phyloP scores from a whole-genome alignment of 1,140 invertebrate genomes.

The Ips typographus region DNA sequence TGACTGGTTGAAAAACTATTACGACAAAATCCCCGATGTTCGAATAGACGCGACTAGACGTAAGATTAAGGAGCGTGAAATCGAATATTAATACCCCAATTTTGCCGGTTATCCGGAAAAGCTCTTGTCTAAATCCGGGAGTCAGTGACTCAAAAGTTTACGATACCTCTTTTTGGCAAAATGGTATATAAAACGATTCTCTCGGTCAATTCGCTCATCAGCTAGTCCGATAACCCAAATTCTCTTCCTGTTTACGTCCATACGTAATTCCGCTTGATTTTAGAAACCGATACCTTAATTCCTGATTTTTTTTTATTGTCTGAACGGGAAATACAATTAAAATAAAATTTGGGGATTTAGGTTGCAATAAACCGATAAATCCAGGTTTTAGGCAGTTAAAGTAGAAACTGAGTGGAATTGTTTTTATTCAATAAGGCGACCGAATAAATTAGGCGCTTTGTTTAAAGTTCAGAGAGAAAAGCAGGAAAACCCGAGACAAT shows the following conservation, averaged over 20 bases:
- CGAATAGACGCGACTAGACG: not conserved
- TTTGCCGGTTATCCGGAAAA: constrained; percentile 7
- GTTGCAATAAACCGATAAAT: constrained; percentile 34
- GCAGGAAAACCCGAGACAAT: constrained; percentile 25
- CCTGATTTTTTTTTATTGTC: no score
- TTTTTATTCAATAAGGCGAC: constrained; percentile 30
- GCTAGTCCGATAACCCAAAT: constrained; percentile 22
- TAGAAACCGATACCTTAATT: no score
- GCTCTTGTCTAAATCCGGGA: constrained; percentile 9
- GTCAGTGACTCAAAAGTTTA: constrained; percentile 25
- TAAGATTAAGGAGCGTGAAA: constrained; percentile 17
- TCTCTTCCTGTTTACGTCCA: constrained; percentile 18
- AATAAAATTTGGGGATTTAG: constrained; percentile 6
- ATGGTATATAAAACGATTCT: constrained; percentile 24
- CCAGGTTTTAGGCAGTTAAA: constrained; percentile 26
- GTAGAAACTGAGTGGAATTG: constrained; percentile 23
- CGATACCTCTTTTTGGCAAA: constrained; percentile 16
- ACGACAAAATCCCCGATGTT: not conserved
- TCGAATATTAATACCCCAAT: constrained; percentile 14
- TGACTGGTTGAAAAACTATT: no score
- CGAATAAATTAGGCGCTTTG: constrained; percentile 33
- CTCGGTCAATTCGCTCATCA: constrained; percentile 29
- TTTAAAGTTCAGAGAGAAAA: constrained; percentile 25
- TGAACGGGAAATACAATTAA: constrained; percentile 13
- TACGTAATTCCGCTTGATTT: not conserved